Percentiles rank a stretch among this genome's conserved stretches.
These are phyloP conservation scores for Vollenhovia emeryi DNA, from an alignment of 1,140 invertebrate species.

Conservation along the genomic window DNA sequence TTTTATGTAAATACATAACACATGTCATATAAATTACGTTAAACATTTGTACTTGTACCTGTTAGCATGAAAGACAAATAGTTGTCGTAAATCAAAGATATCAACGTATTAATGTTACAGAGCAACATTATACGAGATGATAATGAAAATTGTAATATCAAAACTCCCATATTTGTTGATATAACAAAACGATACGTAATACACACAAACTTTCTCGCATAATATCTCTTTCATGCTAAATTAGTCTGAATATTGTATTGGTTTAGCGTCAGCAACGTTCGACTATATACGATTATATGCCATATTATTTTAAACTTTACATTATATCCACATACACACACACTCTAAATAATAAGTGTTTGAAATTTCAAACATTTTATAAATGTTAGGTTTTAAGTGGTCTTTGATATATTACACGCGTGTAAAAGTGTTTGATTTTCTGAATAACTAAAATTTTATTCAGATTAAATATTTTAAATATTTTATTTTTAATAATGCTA, in stretches of 20 bases:
- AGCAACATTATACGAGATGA: background rate
- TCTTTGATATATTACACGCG: too few relatives aligned
- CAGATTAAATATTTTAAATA: too few relatives aligned
- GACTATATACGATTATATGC: background rate
- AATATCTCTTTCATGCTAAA: background rate
- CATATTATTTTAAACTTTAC: background rate
- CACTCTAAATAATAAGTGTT: too few relatives aligned
- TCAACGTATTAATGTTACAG: background rate
- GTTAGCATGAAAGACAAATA: background rate
- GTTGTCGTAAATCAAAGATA: background rate
- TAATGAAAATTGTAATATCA: background rate
- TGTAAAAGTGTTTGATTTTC: too few relatives aligned
- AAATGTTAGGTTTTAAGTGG: too few relatives aligned
- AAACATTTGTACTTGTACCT: background rate
- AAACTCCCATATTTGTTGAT: slow-evolving; percentile 5
- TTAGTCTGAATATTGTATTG: background rate
- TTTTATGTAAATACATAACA: slow-evolving; percentile 10
- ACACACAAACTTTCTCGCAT: background rate
- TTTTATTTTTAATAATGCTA: too few relatives aligned
- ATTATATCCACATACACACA: too few relatives aligned
- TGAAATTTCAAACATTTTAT: too few relatives aligned
- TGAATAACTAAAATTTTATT: too few relatives aligned
- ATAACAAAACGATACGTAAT: background rate
- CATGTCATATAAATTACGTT: background rate
- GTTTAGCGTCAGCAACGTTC: background rate